Base-by-base conservation (phyloP, 2,797 vertebrate genomes). In the Ciconia nigra region DNA sequence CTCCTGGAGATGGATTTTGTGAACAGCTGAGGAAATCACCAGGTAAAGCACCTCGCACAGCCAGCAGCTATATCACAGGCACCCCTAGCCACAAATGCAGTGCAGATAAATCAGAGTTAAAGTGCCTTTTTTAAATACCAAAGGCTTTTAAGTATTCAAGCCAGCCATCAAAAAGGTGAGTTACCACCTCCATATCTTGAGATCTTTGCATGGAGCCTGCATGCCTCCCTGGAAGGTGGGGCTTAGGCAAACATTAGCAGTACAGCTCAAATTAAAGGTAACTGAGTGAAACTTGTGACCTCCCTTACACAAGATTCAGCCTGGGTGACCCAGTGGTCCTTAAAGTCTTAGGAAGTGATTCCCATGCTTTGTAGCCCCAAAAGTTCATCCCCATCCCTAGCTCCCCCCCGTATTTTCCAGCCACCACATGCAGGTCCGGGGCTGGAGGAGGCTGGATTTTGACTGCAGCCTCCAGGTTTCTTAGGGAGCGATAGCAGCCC, bases 101-200 rank as follows among this genome's bases (percentile, higher is more conserved):
- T 57, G 90, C 39, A 94, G 95, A 93, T 96, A 96, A 96, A 95
- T 91, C 89, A 62, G 66, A 92, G 76, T 88, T 92, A 92, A 97
- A 92, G 79, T 74, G 67, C 88, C 90, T 90, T 89, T 96, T 97
- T 96, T 96, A 88, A 96, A 97, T 96, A 96, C 79, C 42, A 96
- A 96, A 95, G 95, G 89, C 92, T 93, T 96, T 96, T 76, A 93
- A 88, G 84, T 88, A 65, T 96, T 94, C 4, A 21, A 78, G 28
- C 35, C 58, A 80, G 89, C 76, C 89, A 93, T 95, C 95, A 95
- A 93, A 93, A 91, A 86, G 84, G 84, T 91, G 89, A 89, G 82
- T 89, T 96, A 13, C 73, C 51, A 79, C 93, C 89, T 94, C 89
- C 20, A 1, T 97, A 95, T 97, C 95, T 90, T 49, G 51, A 84